Base-by-base conservation (phyloP, 2,113 vertebrate species). In the Oenanthe oenanthe region DNA sequence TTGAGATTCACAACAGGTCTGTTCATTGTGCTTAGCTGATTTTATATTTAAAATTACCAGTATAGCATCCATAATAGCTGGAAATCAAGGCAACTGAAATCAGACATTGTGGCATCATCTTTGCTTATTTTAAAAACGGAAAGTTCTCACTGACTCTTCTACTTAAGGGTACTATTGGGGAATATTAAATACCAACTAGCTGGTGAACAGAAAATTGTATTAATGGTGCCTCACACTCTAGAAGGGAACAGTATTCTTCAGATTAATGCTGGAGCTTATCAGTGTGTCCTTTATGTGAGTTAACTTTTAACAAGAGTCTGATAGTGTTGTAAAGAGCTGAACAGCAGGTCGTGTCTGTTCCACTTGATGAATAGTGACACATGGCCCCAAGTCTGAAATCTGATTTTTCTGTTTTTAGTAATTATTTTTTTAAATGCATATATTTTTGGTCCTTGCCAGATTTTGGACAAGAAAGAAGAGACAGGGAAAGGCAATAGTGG, bases 261-360 rank as follows among this genome's bases (percentile, higher is more conserved):
- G 29, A n/a, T 74, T 58, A 73, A 10, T 40, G 29, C 54, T 87
- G 53, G n/a, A 45, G 83, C 40, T 72, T 80, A 29, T 42, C 32
- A 74, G 31, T 19, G 3, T 73, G 25, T 68, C 42, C 28, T 58
- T 87, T 54, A 25, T 1, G 2, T 87, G 26, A 60, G 17, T 70
- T 53, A 73, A 83, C 22, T 78, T 75, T 29, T 38, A 56, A 22
- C 17, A 71, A 1, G 8, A 68, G 34, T 56, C 36, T 1, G 0
- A 12, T 43, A 31, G 13, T 20, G 4, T 13, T 74, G 56, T 57
- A 16, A 92, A 51, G 40, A 89, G 21, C 28, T 36, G 51, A 54
- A 34, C 32, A 68, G 40, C 26, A 36, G n/a, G 8, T 61, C 0
- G 0, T 2, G 31, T 47, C 45, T 80, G 3, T 54, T 63, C 22